Base-by-base conservation (phyloP, 2,888 invertebrate species). In the Copidosoma aretas region DNA sequence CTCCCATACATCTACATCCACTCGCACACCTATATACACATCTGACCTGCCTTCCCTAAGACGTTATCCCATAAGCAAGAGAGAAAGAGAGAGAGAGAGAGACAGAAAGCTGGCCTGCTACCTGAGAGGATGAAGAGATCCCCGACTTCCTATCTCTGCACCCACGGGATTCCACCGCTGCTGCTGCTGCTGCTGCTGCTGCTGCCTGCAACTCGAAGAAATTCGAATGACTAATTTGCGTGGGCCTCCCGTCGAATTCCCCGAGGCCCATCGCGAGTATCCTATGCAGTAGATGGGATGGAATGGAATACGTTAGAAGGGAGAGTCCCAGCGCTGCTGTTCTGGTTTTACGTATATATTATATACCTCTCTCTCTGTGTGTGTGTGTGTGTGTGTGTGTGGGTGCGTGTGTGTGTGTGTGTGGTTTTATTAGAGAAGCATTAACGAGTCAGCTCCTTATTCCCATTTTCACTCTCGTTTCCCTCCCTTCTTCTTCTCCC, bases 141-240 rank as follows among this genome's bases (percentile, higher is more conserved):
- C 32, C 4, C 3, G 32, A 8, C 32, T 32, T 32, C 32, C 8
- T 8, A 5, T 17, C 43, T 46, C 43, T 46, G 17, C 12, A 14
- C 43, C 43, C 43, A 46, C 12, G 43, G 43, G 43, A 46, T 17
- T 46, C 12, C 17, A 17, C 15, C 43, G 4, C 43, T 14, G 12
- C 43, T 15, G 17, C n/a, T n/a, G 43, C 4, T 32, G 4, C 43
- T 14, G 12, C 43, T 15, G 17, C n/a, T n/a, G 43, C 4, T 32
- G n/a, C 32, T 32, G 8, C 32, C 32, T 32, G 8, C 32, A 32
- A 32, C 17, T 32, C 1, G 54, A 59, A 65, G 53, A 53, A 64
- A 32, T 65, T 60, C 21, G 54, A 49, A 66, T 66, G 53, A 66
- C 66, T 66, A 56, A 66, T 66, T 66, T 54, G 66, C 32, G 17